Conservation (phyloP, 2,888 invertebrate genomes). For the Kuschelorhynchus macadamiae region DNA sequence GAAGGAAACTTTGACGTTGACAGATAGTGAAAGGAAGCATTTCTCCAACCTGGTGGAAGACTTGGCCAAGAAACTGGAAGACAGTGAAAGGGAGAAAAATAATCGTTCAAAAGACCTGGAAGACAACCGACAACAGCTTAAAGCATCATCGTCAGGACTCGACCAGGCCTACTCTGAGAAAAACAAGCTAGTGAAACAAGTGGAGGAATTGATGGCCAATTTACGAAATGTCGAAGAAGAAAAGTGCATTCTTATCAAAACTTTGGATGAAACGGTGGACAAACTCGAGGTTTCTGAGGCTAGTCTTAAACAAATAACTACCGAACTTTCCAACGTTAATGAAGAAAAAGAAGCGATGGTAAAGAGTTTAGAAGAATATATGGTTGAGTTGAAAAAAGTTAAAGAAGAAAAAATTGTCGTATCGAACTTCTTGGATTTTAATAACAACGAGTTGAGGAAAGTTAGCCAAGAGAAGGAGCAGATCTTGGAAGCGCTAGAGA, state of each 20-base stretch:
- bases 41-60: conserved; percentile 16
- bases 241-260: conserved; percentile 18
- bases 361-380: background rate
- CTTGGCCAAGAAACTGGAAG: conserved; percentile 10
- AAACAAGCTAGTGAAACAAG: background rate
- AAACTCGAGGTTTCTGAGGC: conserved; percentile 16
- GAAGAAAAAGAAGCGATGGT: background rate
- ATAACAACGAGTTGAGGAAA: conserved; percentile 51
- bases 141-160: conserved; percentile 19
- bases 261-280: conserved; percentile 28
- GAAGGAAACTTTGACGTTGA: conserved; percentile 1
- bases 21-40: conserved; percentile 18
- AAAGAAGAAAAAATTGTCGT: conserved; percentile 53
- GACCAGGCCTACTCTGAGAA: conserved; percentile 16
- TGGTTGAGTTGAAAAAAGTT: conserved; percentile 21
- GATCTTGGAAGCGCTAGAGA: conserved; percentile 52
- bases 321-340: background rate
- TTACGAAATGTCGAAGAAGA: conserved; percentile 13
- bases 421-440: conserved; percentile 53
- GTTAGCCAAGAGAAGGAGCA: conserved; percentile 52
- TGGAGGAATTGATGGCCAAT: conserved; percentile 1
- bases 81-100: conserved; percentile 11
- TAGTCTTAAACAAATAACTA: background rate
- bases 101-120: conserved; percentile 6
- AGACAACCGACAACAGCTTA: background rate